These are phyloP conservation scores for Rafetus swinhoei DNA, from an alignment of 2,113 vertebrate genomes.

Conservation along the genomic window DNA sequence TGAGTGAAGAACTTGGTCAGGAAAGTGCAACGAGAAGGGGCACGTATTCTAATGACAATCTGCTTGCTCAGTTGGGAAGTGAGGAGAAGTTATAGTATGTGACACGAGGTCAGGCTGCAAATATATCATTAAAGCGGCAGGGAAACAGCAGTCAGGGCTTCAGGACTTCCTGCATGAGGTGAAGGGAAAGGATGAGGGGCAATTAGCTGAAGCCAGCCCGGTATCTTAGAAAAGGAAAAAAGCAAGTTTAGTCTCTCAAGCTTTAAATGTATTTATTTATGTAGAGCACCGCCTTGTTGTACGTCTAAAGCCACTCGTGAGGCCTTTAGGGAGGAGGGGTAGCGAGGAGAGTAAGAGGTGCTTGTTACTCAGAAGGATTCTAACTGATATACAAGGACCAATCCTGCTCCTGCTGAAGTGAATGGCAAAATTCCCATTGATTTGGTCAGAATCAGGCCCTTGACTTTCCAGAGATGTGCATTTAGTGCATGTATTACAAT, in stretches of 20 bases:
- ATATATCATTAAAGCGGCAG: background rate
- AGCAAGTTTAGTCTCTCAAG: background rate
- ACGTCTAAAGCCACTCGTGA: background rate
- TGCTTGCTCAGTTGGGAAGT: background rate
- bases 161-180: background rate
- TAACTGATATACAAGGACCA: no score
- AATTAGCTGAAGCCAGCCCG: rapidly evolving
- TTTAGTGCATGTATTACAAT: no score
- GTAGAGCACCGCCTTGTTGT: background rate
- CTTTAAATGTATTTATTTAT: background rate
- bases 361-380: rapidly evolving
- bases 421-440: background rate
- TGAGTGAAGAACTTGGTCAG: background rate
- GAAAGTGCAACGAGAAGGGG: background rate
- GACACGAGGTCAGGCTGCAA: background rate
- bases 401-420: no score
- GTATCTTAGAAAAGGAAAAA: background rate
- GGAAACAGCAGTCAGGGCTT: background rate
- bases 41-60: background rate
- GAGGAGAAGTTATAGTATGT: background rate
- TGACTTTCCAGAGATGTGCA: no score
- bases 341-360: background rate
- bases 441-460: background rate
- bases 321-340: rapidly evolving
- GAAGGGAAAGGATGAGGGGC: background rate